Evolutionary conservation across 2,113 vertebrate genomes (phyloP).

Genomic region (Seriola aureovittata): DNA sequence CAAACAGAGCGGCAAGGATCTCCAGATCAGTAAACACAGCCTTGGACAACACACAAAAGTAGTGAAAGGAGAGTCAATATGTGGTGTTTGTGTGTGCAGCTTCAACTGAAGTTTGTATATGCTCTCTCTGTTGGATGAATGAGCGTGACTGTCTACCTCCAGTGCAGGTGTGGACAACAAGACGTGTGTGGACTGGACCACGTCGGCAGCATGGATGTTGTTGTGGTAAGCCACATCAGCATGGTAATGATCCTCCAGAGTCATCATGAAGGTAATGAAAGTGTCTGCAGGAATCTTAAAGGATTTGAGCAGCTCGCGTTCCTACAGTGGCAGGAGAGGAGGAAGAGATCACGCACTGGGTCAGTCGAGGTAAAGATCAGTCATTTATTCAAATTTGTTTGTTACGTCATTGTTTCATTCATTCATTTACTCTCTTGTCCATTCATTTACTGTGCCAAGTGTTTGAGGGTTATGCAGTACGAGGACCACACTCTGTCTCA

Average conservation of each 20-base stretch:
- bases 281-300: conserved; percentile 91
- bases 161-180: conserved; percentile 91
- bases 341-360: not conserved
- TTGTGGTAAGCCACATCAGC: conserved; percentile 94
- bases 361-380: conserved; percentile 7
- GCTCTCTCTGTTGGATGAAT: not conserved
- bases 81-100: not conserved
- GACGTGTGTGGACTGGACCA: conserved; percentile 93
- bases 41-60: conserved; percentile 69
- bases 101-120: not conserved
- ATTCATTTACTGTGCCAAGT: not conserved
- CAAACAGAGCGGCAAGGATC: conserved; percentile 92
- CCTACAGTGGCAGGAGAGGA: conserved; percentile 76
- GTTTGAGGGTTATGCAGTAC: not conserved
- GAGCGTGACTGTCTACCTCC: conserved; percentile 81
- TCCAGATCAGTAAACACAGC: conserved; percentile 94
- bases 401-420: not conserved
- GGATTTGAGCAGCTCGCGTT: conserved; percentile 93
- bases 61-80: conserved; percentile 3
- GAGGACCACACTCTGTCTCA: not conserved
- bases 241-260: conserved; percentile 93
- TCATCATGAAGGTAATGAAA: conserved; percentile 93
- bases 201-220: conserved; percentile 93
- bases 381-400: not conserved
- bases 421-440: not conserved